Base-by-base conservation (phyloP, 2,888 invertebrate species). In the Muschampia staudingeri region DNA sequence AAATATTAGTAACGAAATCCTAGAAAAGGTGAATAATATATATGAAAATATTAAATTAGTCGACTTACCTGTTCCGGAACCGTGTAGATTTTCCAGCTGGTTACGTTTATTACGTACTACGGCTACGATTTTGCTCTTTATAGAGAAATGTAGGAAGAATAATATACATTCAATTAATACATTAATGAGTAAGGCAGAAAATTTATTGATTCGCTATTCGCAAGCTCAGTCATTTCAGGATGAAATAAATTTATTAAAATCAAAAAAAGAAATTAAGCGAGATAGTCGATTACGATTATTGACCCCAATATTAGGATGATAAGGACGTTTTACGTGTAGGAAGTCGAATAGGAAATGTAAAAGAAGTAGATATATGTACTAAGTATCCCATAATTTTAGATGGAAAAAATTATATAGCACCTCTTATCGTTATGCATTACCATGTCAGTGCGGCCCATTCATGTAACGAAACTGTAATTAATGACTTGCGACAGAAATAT, bases 401-500 rank as follows among this genome's bases (percentile, higher is more conserved):
- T 65, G 86, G 86, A 0, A 30, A 48, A 9, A 14, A 84, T 42
- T 40, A 65, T 5, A 70, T 78, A 1, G 56, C 83, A 14, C 48
- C 76, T 2, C 65, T 88, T 1, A 76, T 88, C 5, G 83, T 84
- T 3, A 70, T 65, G 30, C 34, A 85, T 25, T 87, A 87, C 30
- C 88, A 88, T 69, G 37, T 37, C 1, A 78, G 52, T 6, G 81
- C 83, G 5, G 78, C 70, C 5, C 87, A 88, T 44, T 82, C 79
- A 12, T 70, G 48, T 69, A 80, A 87, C 11, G 88, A 87, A 34
- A 82, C 71, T 19, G 86, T 87, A 0, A 79, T 88, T 0, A 88
- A 89, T 48, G 84, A 88, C 11, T 44, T 89, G 48, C 80, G 82
- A 25, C 87, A 88, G 72, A 82, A 78, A 65, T 89, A 88, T 37